Base-by-base conservation (phyloP, 2,113 vertebrate species). In the Ctenomys sociabilis region DNA sequence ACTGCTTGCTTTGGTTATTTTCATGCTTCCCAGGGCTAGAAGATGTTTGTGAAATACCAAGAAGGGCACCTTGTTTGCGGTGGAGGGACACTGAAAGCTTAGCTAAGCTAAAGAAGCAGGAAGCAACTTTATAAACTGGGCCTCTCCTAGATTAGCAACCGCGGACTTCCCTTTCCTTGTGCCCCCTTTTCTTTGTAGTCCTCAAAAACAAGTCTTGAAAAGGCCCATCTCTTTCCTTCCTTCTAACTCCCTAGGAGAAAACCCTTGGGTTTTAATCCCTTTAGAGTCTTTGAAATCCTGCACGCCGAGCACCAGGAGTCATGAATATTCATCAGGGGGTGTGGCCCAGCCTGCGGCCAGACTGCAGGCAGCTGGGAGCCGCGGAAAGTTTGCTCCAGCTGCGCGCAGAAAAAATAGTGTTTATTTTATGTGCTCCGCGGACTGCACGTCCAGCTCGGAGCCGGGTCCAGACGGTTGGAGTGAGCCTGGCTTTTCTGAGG, bases 271-370 rank as follows among this genome's bases (percentile, higher is more conserved):
- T 77, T 40, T 52, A 91, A 93, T 81, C 64, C 52, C 37, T 88
- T 96, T 59, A 73, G 28, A 63, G 30, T 5, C n/a, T 88, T 85
- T 49, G 57, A 92, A 93, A 66, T 78, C 57, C 57, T 2, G 0
- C 40, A 9, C 37, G 37, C 59, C 0, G 54, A 54, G 68, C 93
- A 26, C 82, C 63, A 78, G 57, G 52, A 2, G 0, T 52, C 8
- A 72, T 98, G 90, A 95, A 97, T 97, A 98, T 97, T 97, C 90
- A 97, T 84, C 6, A 63, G 26, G 40, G 73, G 90, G 94, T 10
- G 97, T 88, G 94, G 86, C 85, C 68, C 77, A 4, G 37, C 57
- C 81, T 49, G 43, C 19, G 0, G 37, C n/a, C 0, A 2, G 2
- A 32, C 75, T 91, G 80, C 57, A 0, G 61, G 93, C 91, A 92